Base-by-base conservation (phyloP, 2,888 invertebrate species). In the Trimorus sp. region DNA sequence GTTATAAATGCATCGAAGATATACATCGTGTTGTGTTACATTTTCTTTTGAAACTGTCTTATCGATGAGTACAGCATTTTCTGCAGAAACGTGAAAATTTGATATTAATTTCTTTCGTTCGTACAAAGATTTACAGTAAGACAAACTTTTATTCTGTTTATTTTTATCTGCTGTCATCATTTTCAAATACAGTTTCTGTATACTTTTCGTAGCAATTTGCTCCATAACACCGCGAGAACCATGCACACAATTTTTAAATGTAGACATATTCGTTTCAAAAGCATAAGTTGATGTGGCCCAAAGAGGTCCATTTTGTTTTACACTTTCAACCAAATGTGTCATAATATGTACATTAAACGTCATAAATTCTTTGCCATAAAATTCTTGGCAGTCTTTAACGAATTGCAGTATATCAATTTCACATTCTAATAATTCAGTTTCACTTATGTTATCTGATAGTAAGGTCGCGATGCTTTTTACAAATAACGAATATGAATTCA, bases 261-360 rank as follows among this genome's bases (percentile, higher is more conserved):
- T 9, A 11, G 48, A 59, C 26, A 79, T 71, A 38, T 66, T 40
- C 48, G 60, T 75, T 58, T 85, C 83, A 60, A 81, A 85, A n/a
- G 71, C 63, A 51, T 74, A 83, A 8, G 82, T 78, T 4, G 84
- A 85, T 14, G 78, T 77, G 7, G 78, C 69, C 81, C 74, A 85
- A 11, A 84, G 26, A 42, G 83, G 85, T 8, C 83, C 84, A 63
- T 62, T 80, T 51, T 51, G 59, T 9, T 65, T 16, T 6, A 84
- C 85, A 51, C 62, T 80, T 54, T 80, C 51, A 8, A 59, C 36
- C 7, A 73, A 40, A 68, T 85, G 82, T 6, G 65, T 12, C n/a
- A 84, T 14, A 14, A 38, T 58, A 42, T 83, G 84, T 26, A 84
- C 45, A 51, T 83, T 83, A 51, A 80, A 84, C 14, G 82, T 83